Evolutionary conservation across 2,797 vertebrate species (phyloP).

Genomic region (Tarsius wallacei): DNA sequence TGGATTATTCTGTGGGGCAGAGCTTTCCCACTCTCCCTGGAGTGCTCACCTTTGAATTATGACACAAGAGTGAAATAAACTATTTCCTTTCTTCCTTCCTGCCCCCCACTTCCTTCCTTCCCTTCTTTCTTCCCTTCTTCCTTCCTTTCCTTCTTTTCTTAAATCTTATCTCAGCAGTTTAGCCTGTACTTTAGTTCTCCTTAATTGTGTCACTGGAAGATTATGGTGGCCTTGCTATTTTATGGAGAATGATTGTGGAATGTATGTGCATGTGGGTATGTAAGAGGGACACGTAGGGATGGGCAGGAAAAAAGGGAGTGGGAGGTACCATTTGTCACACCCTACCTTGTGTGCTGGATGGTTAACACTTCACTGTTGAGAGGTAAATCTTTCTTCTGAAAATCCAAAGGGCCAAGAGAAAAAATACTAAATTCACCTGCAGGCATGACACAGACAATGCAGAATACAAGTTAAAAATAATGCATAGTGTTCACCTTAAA

Average conservation of each 20-base stretch:
- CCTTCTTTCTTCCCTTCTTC: too few relatives aligned
- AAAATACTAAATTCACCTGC: conserved; percentile 89
- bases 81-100: neutral
- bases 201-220: neutral
- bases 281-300: neutral
- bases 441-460: neutral
- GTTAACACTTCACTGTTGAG: conserved; percentile 90
- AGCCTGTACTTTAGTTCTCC: neutral
- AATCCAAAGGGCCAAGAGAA: conserved; percentile 88
- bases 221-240: neutral
- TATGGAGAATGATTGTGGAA: neutral
- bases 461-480: conserved; percentile 13
- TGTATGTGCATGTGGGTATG: neutral
- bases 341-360: conserved; percentile 89
- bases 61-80: neutral
- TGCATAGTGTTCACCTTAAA: neutral
- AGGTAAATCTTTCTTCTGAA: conserved; percentile 88
- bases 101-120: too few relatives aligned
- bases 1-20: neutral
- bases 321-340: neutral
- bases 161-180: neutral
- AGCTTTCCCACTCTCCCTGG: neutral
- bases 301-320: neutral
- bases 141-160: too few relatives aligned
- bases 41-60: neutral